These are phyloP conservation scores for Lepidurus apus DNA, from an alignment of 1,140 invertebrate species.

Conservation along the genomic window DNA sequence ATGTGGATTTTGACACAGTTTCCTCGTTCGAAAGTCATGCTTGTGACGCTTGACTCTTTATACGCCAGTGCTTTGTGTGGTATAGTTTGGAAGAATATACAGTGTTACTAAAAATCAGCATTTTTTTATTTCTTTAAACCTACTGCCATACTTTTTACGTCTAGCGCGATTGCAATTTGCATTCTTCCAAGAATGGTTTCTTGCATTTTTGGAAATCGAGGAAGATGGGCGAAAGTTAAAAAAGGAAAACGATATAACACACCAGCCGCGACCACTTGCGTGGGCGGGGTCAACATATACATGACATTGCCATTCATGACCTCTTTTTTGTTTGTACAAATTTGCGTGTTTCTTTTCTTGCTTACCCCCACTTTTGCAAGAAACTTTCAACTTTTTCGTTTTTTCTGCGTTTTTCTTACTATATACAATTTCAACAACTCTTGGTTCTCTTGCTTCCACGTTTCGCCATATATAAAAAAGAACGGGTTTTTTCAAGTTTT, in stretches of 20 bases:
- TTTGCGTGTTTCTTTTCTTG: background rate
- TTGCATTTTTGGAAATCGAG: conserved; percentile 4
- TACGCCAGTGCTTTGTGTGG: background rate
- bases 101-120: background rate
- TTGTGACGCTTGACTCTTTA: background rate
- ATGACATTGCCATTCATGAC: background rate
- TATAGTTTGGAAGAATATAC: background rate
- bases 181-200: conserved; percentile 1
- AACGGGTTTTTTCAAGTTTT: background rate
- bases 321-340: conserved; percentile 11
- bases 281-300: background rate
- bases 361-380: background rate
- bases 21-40: background rate
- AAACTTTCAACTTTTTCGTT: background rate
- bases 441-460: background rate
- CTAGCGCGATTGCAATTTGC: conserved; percentile 11
- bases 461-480: background rate
- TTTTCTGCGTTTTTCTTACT: background rate
- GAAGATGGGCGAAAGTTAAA: conserved; percentile 18
- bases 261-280: background rate
- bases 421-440: conserved; percentile 13
- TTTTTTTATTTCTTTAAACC: conserved; percentile 2
- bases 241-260: conserved; percentile 5
- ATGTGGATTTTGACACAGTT: background rate
- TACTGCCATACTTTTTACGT: conserved; percentile 12